Conservation (phyloP, 2,888 invertebrate genomes). For the Metacarcinus magister region DNA sequence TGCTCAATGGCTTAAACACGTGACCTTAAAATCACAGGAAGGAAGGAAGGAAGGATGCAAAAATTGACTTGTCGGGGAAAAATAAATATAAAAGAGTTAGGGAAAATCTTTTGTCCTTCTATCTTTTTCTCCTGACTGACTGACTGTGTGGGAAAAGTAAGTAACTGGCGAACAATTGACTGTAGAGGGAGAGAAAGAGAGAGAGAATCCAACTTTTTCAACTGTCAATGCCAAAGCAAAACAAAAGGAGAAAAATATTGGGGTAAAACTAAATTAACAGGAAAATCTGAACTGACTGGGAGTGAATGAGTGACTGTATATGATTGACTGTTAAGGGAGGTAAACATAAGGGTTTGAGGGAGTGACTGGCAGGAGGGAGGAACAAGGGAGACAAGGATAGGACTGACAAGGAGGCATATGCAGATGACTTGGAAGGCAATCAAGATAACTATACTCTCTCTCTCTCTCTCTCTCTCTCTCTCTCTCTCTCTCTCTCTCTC, state of each 20-base stretch:
- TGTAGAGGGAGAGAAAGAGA: no score
- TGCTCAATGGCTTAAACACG: not conserved
- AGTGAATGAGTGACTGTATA: no score
- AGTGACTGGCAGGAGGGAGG: no score
- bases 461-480: slow-evolving; percentile 37
- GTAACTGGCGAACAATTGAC: not conserved
- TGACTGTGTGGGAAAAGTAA: not conserved
- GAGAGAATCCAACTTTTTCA: no score
- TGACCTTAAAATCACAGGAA: not conserved
- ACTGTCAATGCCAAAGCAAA: no score
- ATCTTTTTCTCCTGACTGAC: not conserved
- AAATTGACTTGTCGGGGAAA: not conserved
- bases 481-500: not conserved
- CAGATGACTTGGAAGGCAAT: not conserved
- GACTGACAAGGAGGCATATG: not conserved
- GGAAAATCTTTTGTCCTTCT: not conserved
- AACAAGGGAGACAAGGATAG: not conserved
- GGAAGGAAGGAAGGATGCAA: not conserved
- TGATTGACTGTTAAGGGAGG: no score
- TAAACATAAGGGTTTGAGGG: no score
- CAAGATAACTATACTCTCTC: not conserved
- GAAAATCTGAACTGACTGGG: no score
- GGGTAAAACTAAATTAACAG: not conserved
- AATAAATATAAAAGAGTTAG: not conserved
- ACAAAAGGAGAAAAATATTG: not conserved